These are phyloP conservation scores for Felis chaus DNA, from an alignment of 2,113 vertebrate genomes.

Conservation along the genomic window DNA sequence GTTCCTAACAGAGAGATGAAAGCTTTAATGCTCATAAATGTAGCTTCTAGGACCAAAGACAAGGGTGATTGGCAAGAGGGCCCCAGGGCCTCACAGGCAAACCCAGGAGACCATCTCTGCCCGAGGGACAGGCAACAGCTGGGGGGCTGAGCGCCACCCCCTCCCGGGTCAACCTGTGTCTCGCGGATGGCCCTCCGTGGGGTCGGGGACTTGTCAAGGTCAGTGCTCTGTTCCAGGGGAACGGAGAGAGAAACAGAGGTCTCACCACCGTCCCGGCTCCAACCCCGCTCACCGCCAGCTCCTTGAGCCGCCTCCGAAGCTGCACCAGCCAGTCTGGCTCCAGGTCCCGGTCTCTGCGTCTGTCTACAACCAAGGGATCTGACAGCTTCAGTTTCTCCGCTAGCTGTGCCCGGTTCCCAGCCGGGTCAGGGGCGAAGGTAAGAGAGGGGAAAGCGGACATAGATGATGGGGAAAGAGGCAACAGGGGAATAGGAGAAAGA, in stretches of 20 bases:
- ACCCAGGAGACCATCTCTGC: neutral
- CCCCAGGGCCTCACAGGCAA: neutral
- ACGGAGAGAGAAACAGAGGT: no score
- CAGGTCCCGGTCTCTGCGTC: slow-evolving; percentile 52
- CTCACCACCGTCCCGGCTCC: fast-evolving
- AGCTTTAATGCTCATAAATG: slow-evolving; percentile 47
- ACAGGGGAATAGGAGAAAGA: fast-evolving
- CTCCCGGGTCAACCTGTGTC: neutral
- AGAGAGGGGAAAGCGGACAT: neutral
- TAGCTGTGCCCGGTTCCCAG: slow-evolving; percentile 82
- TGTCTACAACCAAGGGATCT: slow-evolving; percentile 86
- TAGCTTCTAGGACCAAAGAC: neutral
- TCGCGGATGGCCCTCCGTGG: fast-evolving
- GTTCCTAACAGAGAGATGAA: slow-evolving; percentile 35
- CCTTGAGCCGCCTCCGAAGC: slow-evolving; percentile 78
- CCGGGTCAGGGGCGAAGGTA: neutral
- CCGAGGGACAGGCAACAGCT: fast-evolving
- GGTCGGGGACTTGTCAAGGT: neutral
- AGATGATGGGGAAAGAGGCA: neutral
- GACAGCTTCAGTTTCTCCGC: slow-evolving; percentile 89
- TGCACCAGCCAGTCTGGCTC: slow-evolving; percentile 90
- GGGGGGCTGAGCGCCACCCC: neutral
- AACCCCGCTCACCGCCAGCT: slow-evolving; percentile 82
- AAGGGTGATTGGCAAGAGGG: neutral
- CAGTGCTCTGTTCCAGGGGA: neutral